Evolutionary conservation across 2,113 vertebrate species (phyloP), one percentile per base, ranked within the genome.

Genomic region (Solea solea): DNA sequence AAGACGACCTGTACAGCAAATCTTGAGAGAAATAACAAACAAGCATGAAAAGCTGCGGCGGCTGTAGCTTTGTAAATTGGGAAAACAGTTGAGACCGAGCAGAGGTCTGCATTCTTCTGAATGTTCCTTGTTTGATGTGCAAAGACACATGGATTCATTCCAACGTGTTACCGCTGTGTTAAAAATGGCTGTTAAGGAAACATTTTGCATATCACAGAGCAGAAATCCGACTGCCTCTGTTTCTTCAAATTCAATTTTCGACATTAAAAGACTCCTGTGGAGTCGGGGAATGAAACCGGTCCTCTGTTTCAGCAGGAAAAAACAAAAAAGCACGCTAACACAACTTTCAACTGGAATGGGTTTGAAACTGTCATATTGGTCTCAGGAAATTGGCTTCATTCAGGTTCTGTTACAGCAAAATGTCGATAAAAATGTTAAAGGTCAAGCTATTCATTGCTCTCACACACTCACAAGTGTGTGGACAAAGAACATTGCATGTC

Each of bases 1-100:
- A 2, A 34, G 3, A 34, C 3, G 34, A 34, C 34, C 34, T 34
- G 0, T 6, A 34, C 5, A 21, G 21, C 21, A 45, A 60, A 1
- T 44, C 40, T 16, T 28, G 44, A 34, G 15, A 41, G 14, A 60
- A 48, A 61, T 48, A 7, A 61, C 9, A 15, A 60, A 41, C 7
- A 46, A 6, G 64, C 27, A 46, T 70, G 27, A 60, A 56, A 80
- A 40, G 42, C 51, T 67, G 14, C n/a, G 3, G 13, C 28, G 44
- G 66, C 49, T 54, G 59, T 40, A 55, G 51, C 13, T 70, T 70
- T 52, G 39, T 13, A 46, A 46, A 69, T 45, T 53, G 60, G 51
- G 51, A 68, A 21, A 65, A 60, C 14, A 41, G 45, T 51, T 51
- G 16, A 34, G 45, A 53, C 16, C 49, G 49, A 34, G 13, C 34